Evolutionary conservation across 2,797 vertebrate species (phyloP).

Genomic region (Leptodactylus fallax): DNA sequence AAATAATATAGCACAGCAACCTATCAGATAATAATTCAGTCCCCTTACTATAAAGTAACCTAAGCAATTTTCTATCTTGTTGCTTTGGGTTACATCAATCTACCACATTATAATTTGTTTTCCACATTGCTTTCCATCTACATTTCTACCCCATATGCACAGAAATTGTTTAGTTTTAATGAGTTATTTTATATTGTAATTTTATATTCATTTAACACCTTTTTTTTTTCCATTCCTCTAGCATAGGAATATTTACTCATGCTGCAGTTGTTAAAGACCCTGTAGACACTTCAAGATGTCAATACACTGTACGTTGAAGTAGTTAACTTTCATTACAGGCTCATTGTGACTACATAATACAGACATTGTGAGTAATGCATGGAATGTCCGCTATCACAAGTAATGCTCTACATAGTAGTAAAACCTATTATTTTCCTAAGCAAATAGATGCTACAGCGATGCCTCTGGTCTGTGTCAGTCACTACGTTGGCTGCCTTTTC

Average conservation of each 20-base stretch:
- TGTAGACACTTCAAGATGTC: conserved; percentile 34
- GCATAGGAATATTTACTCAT: background rate
- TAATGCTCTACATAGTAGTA: background rate
- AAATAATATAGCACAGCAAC: background rate
- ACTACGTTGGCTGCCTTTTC: too few relatives aligned
- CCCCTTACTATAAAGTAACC: background rate
- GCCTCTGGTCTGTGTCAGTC: too few relatives aligned
- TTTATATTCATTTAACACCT: background rate
- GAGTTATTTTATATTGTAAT: background rate
- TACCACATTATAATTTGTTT: background rate
- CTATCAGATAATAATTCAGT: background rate
- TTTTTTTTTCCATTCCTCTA: background rate
- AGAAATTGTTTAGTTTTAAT: background rate
- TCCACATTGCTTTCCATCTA: background rate
- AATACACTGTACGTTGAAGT: conserved; percentile 12
- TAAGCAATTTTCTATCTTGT: too few relatives aligned
- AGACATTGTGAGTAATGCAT: conserved; percentile 23
- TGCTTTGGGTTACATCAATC: background rate
- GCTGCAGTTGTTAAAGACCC: conserved; percentile 7
- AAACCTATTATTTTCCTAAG: conserved; percentile 23
- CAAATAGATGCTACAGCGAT: too few relatives aligned
- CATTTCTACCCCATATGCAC: background rate
- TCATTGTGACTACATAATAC: conserved; percentile 27
- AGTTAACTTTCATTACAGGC: conserved; percentile 37
- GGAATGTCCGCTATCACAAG: conserved; percentile 15